These are phyloP conservation scores for Pluvialis apricaria DNA, from an alignment of 2,113 vertebrate species.

Conservation along the genomic window DNA sequence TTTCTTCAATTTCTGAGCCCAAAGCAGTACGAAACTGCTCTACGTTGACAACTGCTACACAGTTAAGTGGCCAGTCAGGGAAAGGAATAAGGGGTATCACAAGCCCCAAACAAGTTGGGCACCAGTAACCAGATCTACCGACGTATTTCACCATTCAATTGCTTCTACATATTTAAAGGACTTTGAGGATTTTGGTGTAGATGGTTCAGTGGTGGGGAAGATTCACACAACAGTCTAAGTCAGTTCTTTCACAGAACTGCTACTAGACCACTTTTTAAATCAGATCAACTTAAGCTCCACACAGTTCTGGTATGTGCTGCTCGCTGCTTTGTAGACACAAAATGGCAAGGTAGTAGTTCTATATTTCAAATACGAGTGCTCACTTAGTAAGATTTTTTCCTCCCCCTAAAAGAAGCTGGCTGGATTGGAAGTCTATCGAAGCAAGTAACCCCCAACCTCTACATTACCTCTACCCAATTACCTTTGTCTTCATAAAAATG, in stretches of 20 bases:
- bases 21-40: not conserved
- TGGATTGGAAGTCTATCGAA: rapidly evolving
- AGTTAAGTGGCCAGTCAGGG: not conserved
- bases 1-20: not conserved
- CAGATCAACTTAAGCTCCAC: not conserved
- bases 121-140: not conserved
- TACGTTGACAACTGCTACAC: not conserved
- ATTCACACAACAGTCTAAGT: not conserved
- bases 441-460: not conserved
- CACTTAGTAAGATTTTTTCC: not conserved
- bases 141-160: not conserved
- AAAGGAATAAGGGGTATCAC: not conserved
- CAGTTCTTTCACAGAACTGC: not conserved
- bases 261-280: not conserved
- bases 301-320: not conserved
- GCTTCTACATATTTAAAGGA: not conserved
- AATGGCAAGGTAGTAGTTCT: not conserved
- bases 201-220: not conserved
- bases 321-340: not conserved
- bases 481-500: not conserved
- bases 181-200: not conserved
- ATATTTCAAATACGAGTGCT: not conserved
- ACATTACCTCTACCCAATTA: not conserved
- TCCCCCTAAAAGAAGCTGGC: not conserved
- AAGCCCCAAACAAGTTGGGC: not conserved